phyloP scores from a whole-genome alignment of 2,888 invertebrate species.

The Parelbella ahira region DNA sequence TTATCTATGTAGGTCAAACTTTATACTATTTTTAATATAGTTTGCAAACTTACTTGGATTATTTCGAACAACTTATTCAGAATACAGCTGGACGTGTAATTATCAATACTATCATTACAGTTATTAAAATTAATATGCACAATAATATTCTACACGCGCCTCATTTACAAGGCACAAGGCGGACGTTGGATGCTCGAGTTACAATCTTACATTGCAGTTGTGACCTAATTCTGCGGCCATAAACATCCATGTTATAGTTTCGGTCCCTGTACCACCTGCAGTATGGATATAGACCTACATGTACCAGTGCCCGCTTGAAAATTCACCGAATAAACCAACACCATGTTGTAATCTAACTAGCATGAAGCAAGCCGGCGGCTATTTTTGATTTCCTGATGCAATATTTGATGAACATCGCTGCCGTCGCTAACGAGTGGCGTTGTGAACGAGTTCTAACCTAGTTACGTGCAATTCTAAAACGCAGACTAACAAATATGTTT shows the following conservation, averaged over 20 bases:
- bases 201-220: conserved; percentile 26
- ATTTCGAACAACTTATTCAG: no score
- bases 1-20: no score
- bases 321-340: conserved; percentile 29
- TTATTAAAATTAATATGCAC: neutral
- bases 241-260: conserved; percentile 33
- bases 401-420: conserved; percentile 21
- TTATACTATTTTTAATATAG: no score
- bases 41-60: no score
- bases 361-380: conserved; percentile 20
- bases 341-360: conserved; percentile 29
- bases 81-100: no score
- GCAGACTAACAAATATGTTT: conserved; percentile 1
- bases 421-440: conserved; percentile 20
- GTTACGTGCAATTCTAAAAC: conserved; percentile 19
- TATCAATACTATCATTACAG: no score
- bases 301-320: conserved; percentile 25
- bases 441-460: conserved; percentile 19
- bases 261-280: conserved; percentile 30
- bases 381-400: conserved; percentile 24
- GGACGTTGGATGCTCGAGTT: conserved; percentile 2
- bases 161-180: conserved; percentile 17
- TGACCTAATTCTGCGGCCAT: conserved; percentile 33
- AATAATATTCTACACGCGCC: neutral
- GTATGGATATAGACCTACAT: conserved; percentile 18